Percentiles rank a stretch among this genome's conserved stretches.
Conservation (phyloP, 2,888 invertebrate species). For the Oxyteleia sp. region DNA sequence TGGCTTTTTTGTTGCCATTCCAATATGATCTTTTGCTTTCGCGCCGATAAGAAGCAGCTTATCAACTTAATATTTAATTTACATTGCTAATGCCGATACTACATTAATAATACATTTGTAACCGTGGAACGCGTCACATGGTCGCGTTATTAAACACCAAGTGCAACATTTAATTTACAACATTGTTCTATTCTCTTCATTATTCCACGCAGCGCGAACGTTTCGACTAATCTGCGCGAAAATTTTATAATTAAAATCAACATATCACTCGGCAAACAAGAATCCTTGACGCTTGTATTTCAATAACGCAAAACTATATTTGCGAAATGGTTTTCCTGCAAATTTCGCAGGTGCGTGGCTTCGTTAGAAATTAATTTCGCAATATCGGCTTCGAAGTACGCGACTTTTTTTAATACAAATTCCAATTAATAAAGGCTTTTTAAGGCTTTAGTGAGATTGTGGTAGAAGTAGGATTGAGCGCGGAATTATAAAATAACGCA, state of each 20-base stretch:
- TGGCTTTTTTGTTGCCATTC: conserved; percentile 33
- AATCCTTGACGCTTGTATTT: neutral
- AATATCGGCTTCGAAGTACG: no score
- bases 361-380: no score
- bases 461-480: no score
- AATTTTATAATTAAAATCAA: neutral
- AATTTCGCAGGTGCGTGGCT: neutral
- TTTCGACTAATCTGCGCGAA: no score
- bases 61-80: conserved; percentile 43
- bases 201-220: neutral
- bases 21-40: conserved; percentile 25
- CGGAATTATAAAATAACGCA: no score
- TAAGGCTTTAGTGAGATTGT: no score
- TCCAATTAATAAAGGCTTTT: no score
- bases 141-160: neutral
- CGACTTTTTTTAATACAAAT: no score
- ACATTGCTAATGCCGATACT: conserved; percentile 24
- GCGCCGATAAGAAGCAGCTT: conserved; percentile 31
- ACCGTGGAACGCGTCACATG: neutral
- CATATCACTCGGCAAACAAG: no score
- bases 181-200: neutral
- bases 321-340: neutral
- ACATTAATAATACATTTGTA: conserved; percentile 45
- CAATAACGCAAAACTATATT: neutral
- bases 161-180: neutral